Evolutionary conservation across 1,140 invertebrate genomes (phyloP).

Genomic region (Drosophila biarmipes): DNA sequence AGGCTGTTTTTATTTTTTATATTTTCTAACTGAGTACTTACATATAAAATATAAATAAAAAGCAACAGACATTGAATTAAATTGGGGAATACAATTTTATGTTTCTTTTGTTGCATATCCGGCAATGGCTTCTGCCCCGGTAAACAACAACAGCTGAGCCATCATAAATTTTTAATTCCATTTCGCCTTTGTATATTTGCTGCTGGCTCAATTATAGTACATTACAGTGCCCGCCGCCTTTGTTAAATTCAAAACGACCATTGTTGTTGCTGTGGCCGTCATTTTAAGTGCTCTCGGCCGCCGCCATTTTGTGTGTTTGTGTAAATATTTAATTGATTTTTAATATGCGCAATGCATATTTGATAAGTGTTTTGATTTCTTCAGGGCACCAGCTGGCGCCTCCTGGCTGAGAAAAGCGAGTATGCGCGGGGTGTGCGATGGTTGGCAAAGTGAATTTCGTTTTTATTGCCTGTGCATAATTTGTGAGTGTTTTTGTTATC

Average conservation of each 20-base stretch:
- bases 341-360: constrained; percentile 77
- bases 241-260: constrained; percentile 35
- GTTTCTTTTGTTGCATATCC: background rate
- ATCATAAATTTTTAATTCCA: constrained; percentile 80
- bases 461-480: constrained; percentile 44
- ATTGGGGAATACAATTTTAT: background rate
- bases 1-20: too few species aligned
- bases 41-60: too few species aligned
- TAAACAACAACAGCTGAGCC: constrained; percentile 49
- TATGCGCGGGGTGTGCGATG: background rate
- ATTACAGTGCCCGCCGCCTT: constrained; percentile 61
- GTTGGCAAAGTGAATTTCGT: constrained; percentile 15
- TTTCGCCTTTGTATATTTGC: constrained; percentile 50
- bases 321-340: constrained; percentile 82
- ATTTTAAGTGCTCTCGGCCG: constrained; percentile 49
- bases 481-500: constrained; percentile 12
- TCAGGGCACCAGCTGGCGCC: constrained; percentile 23
- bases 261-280: constrained; percentile 42
- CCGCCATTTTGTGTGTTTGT: constrained; percentile 64
- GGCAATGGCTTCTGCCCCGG: background rate
- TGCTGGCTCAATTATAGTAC: constrained; percentile 70
- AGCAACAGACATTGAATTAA: too few species aligned
- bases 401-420: constrained; percentile 9
- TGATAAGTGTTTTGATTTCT: constrained; percentile 75
- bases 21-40: too few species aligned